Base-by-base conservation (phyloP, 2,888 invertebrate genomes). In the Lasioglossum malachurum region DNA sequence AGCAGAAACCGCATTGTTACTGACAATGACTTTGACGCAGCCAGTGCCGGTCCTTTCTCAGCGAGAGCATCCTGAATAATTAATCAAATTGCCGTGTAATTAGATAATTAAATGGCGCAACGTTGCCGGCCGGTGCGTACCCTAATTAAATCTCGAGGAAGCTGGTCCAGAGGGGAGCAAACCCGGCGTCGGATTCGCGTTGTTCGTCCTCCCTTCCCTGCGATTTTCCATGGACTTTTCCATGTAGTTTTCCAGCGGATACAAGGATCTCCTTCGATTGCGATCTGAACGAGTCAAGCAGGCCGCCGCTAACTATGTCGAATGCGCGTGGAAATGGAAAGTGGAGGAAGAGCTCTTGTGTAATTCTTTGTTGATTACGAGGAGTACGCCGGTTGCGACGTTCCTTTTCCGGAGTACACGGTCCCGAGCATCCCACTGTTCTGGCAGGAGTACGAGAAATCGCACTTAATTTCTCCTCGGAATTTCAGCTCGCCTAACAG, bases 271-370 rank as follows among this genome's bases (percentile, higher is more conserved):
- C 82, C 4, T 82, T 87, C 90, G 92, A 93, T 92, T 92, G 91
- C 83, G 74, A 88, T 44, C 75, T 83, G 86, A 88, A 88, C 79
- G 82, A 82, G 86, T 82, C 81, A 71, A 84, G 67, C 80, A 67
- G 80, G 82, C 79, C 80, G 88, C 79, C 7, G 82, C 89, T 89
- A 90, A 90, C 89, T 90, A 89, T 90, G 91, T 92, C 90, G 91
- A 91, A 92, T 91, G 88, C 87, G 87, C 88, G 88, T 92, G 89
- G 91, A 94, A 93, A 93, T 94, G 92, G 94, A 94, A 94, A 94
- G 94, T 93, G 88, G 88, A 88, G 92, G 92, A 93, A 93, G 92
- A 87, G 57, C 80, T 73, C 89, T 92, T 93, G 91, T 83, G 91
- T 87, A 92, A 93, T 87, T 91, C 86, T 87, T 80, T 78, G 90